Percentiles rank a stretch among this genome's conserved stretches.
phyloP scores from a whole-genome alignment of 1,140 invertebrate genomes.

The Spodoptera litura region DNA sequence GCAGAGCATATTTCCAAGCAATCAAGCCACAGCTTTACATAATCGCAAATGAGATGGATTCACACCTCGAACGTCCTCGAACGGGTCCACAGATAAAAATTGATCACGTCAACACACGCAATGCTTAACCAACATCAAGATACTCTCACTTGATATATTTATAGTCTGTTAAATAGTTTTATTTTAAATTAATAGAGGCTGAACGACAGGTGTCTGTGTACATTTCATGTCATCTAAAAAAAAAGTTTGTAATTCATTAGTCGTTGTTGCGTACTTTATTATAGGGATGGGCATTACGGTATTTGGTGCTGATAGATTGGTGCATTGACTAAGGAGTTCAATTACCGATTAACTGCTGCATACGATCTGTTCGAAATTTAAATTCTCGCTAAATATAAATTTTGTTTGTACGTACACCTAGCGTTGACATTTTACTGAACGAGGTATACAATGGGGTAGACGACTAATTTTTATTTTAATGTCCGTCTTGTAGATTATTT shows the following conservation, averaged over 20 bases:
- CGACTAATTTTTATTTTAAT: too few relatives aligned
- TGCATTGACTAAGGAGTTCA: too few relatives aligned
- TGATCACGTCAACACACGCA: conserved; percentile 26
- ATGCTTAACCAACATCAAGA: conserved; percentile 19
- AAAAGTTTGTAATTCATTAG: neutral
- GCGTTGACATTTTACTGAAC: too few relatives aligned
- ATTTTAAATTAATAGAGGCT: conserved; percentile 32
- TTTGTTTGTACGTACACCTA: too few relatives aligned
- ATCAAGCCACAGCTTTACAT: conserved; percentile 17
- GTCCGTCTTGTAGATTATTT: too few relatives aligned
- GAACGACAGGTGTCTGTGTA: conserved; percentile 10
- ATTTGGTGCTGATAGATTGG: too few relatives aligned
- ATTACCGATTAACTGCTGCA: too few relatives aligned
- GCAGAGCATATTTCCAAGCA: neutral
- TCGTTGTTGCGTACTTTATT: neutral
- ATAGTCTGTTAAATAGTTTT: conserved; percentile 28
- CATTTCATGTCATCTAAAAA: neutral
- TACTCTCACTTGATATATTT: conserved; percentile 19
- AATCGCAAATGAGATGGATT: conserved; percentile 31
- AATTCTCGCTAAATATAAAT: too few relatives aligned
- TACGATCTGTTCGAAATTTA: too few relatives aligned
- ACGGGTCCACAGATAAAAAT: conserved; percentile 33
- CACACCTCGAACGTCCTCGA: conserved; percentile 20
- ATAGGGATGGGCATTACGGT: neutral
- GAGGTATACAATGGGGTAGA: too few relatives aligned